phyloP scores from a whole-genome alignment of 2,888 invertebrate genomes.

The Ormyrus rosae region DNA sequence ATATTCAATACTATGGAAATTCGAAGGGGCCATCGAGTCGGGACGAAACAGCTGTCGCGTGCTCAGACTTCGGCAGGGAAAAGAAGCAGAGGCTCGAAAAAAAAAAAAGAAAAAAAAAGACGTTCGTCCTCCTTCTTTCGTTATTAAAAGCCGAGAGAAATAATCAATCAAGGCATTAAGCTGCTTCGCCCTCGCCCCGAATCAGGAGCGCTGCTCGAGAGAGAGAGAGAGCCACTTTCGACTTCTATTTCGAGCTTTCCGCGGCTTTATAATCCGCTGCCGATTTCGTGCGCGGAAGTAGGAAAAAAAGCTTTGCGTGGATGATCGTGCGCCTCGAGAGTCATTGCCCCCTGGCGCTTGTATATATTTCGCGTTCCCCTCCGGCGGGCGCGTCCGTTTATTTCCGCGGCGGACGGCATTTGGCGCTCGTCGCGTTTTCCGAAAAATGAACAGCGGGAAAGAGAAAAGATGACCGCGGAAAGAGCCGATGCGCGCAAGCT shows the following conservation, averaged over 20 bases:
- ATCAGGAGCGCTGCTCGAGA: background rate
- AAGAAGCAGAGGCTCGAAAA: too few species aligned
- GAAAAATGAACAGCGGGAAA: background rate
- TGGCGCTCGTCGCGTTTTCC: too few species aligned
- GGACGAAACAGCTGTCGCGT: slow-evolving; percentile 21
- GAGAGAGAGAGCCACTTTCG: background rate
- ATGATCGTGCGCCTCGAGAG: background rate
- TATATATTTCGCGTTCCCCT: background rate
- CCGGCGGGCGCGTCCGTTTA: background rate
- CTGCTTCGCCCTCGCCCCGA: too few species aligned
- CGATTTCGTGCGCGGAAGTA: background rate
- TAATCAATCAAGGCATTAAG: too few species aligned
- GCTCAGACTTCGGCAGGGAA: background rate
- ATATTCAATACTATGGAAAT: slow-evolving; percentile 32
- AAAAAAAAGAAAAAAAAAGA: too few species aligned
- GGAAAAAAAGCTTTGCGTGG: background rate
- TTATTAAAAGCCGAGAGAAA: too few species aligned
- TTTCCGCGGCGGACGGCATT: background rate
- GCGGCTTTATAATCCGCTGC: background rate
- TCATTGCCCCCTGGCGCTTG: background rate
- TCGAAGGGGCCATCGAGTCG: slow-evolving; percentile 4
- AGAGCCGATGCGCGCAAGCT: slow-evolving; percentile 15
- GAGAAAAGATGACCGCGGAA: slow-evolving; percentile 20
- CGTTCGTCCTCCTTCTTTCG: too few species aligned
- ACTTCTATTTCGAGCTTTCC: background rate